Evolutionary conservation across 2,113 vertebrate genomes (phyloP).

Genomic region (Regulus satrapa): DNA sequence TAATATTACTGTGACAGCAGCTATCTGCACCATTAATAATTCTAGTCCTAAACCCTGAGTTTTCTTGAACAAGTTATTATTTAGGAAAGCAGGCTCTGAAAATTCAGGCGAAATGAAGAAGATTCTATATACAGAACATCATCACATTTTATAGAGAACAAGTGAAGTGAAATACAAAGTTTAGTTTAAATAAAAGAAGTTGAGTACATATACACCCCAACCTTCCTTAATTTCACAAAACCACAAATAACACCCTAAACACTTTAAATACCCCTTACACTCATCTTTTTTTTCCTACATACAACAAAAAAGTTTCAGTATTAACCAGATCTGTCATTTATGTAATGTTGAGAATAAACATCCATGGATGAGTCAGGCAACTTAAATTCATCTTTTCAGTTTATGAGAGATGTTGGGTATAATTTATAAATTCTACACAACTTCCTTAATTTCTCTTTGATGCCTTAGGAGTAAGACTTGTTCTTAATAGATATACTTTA

Average conservation of each 20-base stretch:
- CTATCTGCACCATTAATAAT: not conserved
- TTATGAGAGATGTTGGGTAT: not conserved
- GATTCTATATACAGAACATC: not conserved
- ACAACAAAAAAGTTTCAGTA: not conserved
- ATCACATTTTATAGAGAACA: not conserved
- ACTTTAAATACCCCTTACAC: not conserved
- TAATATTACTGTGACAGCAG: not conserved
- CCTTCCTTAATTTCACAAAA: not conserved
- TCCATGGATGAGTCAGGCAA: not conserved
- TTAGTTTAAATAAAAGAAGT: not conserved
- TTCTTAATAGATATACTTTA: conserved; percentile 1
- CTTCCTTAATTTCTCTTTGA: conserved; percentile 35
- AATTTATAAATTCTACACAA: conserved; percentile 25
- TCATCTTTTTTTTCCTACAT: not conserved
- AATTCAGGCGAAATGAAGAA: not conserved
- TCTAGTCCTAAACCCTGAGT: not conserved
- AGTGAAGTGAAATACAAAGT: not conserved
- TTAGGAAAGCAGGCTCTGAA: not conserved
- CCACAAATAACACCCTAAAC: not conserved
- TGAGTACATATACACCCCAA: not conserved
- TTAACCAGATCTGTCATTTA: not conserved
- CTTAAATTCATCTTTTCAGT: not conserved
- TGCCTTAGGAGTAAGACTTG: not conserved
- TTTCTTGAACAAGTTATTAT: not conserved
- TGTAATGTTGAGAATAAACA: not conserved